Percentiles rank a stretch among this genome's conserved stretches.
phyloP scores from a whole-genome alignment of 2,797 vertebrate species.

The Schizothorax lantsangensis region DNA sequence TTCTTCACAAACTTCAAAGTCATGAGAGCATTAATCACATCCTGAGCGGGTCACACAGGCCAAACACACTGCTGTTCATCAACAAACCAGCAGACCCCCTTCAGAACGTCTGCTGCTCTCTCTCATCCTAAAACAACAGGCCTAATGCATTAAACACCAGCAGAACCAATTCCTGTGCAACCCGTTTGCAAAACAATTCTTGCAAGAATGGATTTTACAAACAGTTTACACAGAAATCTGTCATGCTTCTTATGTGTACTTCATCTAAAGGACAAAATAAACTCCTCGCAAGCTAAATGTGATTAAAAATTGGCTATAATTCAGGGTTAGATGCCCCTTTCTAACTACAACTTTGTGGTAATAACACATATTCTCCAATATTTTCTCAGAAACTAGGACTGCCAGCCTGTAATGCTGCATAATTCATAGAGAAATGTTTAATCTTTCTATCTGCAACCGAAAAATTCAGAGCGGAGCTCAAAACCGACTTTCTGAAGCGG shows the following conservation, averaged over 20 bases:
- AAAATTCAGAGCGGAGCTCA: not conserved
- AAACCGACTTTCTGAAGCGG: constrained; percentile 15
- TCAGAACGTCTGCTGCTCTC: not conserved
- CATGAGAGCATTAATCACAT: constrained; percentile 64
- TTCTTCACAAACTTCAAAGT: constrained; percentile 67
- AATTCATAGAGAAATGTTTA: constrained; percentile 22
- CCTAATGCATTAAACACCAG: not conserved
- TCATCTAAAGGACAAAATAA: not conserved
- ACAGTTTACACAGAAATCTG: not conserved
- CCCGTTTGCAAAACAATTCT: not conserved
- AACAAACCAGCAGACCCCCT: constrained; percentile 45
- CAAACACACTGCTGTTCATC: constrained; percentile 52
- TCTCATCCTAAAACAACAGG: not conserved
- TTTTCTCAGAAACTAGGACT: constrained; percentile 1
- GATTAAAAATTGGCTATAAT: not conserved
- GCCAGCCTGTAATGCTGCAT: constrained; percentile 19
- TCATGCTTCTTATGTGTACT: not conserved
- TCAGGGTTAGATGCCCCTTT: not conserved
- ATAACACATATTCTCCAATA: not conserved
- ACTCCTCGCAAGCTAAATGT: not conserved
- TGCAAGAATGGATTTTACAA: not conserved
- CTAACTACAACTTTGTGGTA: not conserved
- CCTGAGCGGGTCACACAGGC: constrained; percentile 60
- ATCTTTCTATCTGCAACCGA: constrained; percentile 27
- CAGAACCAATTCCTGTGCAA: not conserved